Percentiles rank a stretch among this genome's conserved stretches.
These are phyloP conservation scores for Takifugu rubripes DNA, from an alignment of 2,797 vertebrate genomes.

Conservation along the genomic window DNA sequence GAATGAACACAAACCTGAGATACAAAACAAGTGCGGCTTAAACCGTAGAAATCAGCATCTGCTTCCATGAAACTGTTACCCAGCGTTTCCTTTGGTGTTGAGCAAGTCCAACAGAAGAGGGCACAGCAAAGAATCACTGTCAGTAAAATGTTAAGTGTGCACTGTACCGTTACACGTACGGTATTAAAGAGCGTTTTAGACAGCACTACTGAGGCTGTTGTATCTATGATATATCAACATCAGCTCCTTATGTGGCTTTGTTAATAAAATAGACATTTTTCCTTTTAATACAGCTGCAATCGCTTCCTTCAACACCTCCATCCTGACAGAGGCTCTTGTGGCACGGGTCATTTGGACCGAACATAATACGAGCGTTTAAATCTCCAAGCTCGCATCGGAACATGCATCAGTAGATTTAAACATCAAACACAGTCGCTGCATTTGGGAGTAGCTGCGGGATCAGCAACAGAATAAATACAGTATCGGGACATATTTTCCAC, in stretches of 20 bases:
- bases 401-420: conserved; percentile 36
- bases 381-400: conserved; percentile 5
- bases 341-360: background rate
- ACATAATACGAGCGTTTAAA: too few species aligned
- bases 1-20: too few species aligned
- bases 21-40: too few species aligned
- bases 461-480: too few species aligned
- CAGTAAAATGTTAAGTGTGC: too few species aligned
- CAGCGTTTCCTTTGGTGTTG: too few species aligned
- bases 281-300: conserved; percentile 7
- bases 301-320: conserved; percentile 2
- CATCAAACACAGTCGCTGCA: conserved; percentile 8
- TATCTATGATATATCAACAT: conserved; percentile 19
- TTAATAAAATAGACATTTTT: background rate
- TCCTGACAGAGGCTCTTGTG: conserved; percentile 27
- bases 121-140: too few species aligned
- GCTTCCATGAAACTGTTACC: too few species aligned
- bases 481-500: too few species aligned
- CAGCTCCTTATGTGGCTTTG: conserved; percentile 2
- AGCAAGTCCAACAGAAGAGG: too few species aligned
- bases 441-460: conserved; percentile 1
- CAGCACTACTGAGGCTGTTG: background rate
- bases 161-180: conserved; percentile 1
- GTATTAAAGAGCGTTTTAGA: conserved; percentile 8
- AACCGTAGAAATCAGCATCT: too few species aligned